Base-by-base conservation (phyloP, 2,797 vertebrate species). In the Myioborus miniatus region DNA sequence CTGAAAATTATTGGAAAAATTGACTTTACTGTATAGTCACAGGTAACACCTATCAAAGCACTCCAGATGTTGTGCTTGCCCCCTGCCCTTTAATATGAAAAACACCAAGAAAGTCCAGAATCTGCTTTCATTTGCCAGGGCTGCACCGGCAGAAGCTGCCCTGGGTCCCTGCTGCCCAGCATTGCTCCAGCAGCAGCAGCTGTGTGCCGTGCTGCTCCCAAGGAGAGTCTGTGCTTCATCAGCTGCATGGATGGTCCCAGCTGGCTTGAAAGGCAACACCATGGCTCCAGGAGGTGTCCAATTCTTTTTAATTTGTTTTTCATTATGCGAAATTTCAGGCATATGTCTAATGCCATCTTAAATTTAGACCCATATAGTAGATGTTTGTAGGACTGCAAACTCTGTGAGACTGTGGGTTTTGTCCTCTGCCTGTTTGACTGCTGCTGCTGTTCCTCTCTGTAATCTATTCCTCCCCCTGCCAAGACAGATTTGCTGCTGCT, bases 401-500 rank as follows among this genome's bases (percentile, higher is more conserved):
- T 64, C 47, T 56, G 13, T 15, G 39, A 75, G 39, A 18, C 17
- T 49, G 34, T 12, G 9, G 36, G 23, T 34, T 87, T 84, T 79
- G 11, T 23, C 18, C 34, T 93, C 62, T 20, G 3, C 56, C 72
- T 91, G 11, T 81, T 75, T 23, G 43, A 56, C 49, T 84, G 60
- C 56, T 83, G 27, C 49, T 89, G 59, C 27, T 86, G 36, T 27
- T 94, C 63, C 34, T 70, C 34, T 78, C 52, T 68, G 22, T 44
- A 71, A 58, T 47, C 36, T 75, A 3, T 53, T 88, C 55, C 58
- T 83, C 21, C 53, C 34, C 15, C 32, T 6, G 15, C 56, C 60
- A 89, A 87, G 74, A 52, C 26, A 77, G 64, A 92, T 91, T 90
- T 93, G 34, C 91, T 94, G 34, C 91, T 94, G 85, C 77, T 95